Evolutionary conservation across 2,113 vertebrate genomes (phyloP).

Genomic region (Platichthys stellatus): DNA sequence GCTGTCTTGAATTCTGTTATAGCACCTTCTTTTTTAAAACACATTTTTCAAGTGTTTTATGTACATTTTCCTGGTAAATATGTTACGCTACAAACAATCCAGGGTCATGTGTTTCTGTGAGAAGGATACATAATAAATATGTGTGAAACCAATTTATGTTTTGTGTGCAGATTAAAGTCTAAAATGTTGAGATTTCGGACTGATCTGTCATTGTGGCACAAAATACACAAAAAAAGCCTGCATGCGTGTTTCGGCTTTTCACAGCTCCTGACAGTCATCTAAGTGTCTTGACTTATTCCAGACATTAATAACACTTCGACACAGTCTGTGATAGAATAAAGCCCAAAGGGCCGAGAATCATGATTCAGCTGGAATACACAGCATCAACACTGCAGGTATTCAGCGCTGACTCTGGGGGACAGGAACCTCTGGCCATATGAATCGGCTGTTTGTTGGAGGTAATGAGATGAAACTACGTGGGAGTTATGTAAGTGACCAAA

Average conservation of each 20-base stretch:
- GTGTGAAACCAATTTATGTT: not conserved
- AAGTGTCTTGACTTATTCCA: conserved; percentile 28
- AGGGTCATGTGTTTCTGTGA: no score
- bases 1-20: conserved; percentile 7
- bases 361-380: conserved; percentile 73
- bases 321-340: conserved; percentile 54
- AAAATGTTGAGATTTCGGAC: not conserved
- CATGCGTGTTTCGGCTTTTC: not conserved
- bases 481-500: conserved; percentile 80
- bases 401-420: conserved; percentile 63
- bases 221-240: conserved; percentile 1
- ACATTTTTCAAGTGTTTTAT: not conserved
- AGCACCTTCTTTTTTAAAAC: not conserved
- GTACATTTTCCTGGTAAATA: not conserved
- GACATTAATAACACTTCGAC: conserved; percentile 39
- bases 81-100: not conserved
- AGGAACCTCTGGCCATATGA: conserved; percentile 72
- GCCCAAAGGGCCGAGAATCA: conserved; percentile 54
- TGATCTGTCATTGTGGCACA: not conserved
- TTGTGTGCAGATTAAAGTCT: not conserved
- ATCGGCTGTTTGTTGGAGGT: conserved; percentile 74
- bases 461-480: conserved; percentile 80
- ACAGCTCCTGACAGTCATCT: not conserved
- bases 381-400: conserved; percentile 74
- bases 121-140: not conserved